Base-by-base conservation (phyloP, 2,113 vertebrate genomes). In the Cisticola juncidis region DNA sequence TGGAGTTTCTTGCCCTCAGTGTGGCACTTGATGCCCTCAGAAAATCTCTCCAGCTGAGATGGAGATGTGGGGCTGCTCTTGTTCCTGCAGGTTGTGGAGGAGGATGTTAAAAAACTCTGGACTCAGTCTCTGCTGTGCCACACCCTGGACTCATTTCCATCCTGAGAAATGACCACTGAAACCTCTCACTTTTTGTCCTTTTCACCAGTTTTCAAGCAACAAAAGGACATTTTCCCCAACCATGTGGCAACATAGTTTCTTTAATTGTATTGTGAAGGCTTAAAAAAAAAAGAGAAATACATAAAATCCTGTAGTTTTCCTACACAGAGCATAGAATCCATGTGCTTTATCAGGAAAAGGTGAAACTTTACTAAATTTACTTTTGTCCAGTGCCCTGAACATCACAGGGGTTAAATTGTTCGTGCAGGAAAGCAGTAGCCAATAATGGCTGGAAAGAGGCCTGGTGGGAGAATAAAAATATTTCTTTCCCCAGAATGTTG, bases 391-490 rank as follows among this genome's bases (percentile, higher is more conserved):
- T 38, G 40, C 36, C 45, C 42, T 62, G 78, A 54, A 28, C 1
- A 1, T 31, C 68, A 13, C 21, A 15, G 26, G 69, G 36, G 92
- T 92, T 92, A 86, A 95, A 74, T 9, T 23, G 40, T 36, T 76
- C 1, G 0, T 20, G 48, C 62, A 40, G 42, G 33, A 44, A 53
- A 85, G 89, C 71, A 79, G 86, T 79, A 68, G 77, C 89, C 89
- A 92, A 25, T n/a, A 74, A 45, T 5, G 62, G 58, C 69, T 85
- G 70, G 29, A 93, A 84, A 82, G 54, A 47, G 62, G 70, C 69
- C 91, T 69, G 66, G n/a, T 65, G 84, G 76, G 84, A 92, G 87
- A 85, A 76, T 35, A 72, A 60, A 90, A 95, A 64, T 38, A 69
- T 65, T 92, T 85, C 24, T 60, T 64, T 44, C 58, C 86, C 77